A percentile compares a stretch with the other conserved stretches of the same genome.
Evolutionary conservation across 2,888 invertebrate genomes (phyloP).

Genomic region (Himalopsyche anomala): DNA sequence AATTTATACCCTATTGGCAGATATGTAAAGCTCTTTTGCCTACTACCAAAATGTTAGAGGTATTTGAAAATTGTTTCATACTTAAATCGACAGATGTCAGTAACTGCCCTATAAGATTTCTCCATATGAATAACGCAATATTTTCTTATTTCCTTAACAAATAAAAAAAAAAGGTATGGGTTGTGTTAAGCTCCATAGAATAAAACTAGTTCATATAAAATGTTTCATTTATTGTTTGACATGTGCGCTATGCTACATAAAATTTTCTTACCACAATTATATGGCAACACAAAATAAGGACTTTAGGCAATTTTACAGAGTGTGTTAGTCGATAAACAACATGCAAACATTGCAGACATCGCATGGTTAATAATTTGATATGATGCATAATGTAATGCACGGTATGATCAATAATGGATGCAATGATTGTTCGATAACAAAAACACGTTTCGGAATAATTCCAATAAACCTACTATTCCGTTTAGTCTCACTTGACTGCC

Average conservation of each 20-base stretch:
- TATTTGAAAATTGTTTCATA: too few species aligned
- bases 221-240: conserved; percentile 57
- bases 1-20: too few species aligned
- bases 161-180: too few species aligned
- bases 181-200: not conserved
- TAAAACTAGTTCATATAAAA: conserved; percentile 52
- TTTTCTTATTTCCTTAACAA: too few species aligned
- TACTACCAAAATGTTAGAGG: too few species aligned
- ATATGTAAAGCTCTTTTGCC: too few species aligned
- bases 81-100: too few species aligned
- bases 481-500: not conserved
- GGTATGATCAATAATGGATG: conserved; percentile 37
- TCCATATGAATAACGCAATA: too few species aligned
- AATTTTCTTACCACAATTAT: conserved; percentile 59
- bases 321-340: conserved; percentile 50
- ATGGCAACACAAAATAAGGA: conserved; percentile 62
- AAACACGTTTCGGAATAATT: conserved; percentile 15
- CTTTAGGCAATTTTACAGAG: conserved; percentile 52
- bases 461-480: not conserved
- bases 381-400: conserved; percentile 17
- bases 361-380: not conserved
- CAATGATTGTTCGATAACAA: conserved; percentile 35
- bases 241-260: conserved; percentile 62
- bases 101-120: too few species aligned
- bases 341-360: conserved; percentile 44